Percentiles rank a stretch among this genome's conserved stretches.
phyloP scores from a whole-genome alignment of 2,797 vertebrate genomes.

The Philypnodon macrostomus region DNA sequence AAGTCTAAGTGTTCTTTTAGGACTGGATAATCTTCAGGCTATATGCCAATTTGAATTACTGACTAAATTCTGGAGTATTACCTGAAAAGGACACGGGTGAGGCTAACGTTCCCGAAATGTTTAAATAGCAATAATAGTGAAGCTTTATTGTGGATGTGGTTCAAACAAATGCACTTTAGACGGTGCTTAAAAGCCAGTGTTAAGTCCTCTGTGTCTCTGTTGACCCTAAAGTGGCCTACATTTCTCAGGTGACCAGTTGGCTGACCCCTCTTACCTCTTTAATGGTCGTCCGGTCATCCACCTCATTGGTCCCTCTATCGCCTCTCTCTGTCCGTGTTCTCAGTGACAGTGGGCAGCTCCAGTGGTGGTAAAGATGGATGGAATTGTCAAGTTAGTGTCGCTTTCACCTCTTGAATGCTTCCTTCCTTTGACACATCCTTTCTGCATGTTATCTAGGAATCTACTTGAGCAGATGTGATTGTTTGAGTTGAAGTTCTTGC shows the following conservation, averaged over 20 bases:
- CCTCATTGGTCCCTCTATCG: slow-evolving; percentile 6
- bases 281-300: no score
- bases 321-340: slow-evolving; percentile 22
- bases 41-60: no score
- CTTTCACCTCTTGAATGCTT: slow-evolving; percentile 29
- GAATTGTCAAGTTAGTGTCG: slow-evolving; percentile 40
- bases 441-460: slow-evolving; percentile 49
- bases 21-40: no score
- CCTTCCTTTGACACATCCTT: slow-evolving; percentile 26
- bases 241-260: slow-evolving; percentile 16
- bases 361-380: slow-evolving; percentile 43
- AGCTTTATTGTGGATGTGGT: no score
- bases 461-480: slow-evolving; percentile 54
- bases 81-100: no score
- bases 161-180: background rate
- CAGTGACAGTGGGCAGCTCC: slow-evolving; percentile 36
- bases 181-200: slow-evolving; percentile 1
- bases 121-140: no score
- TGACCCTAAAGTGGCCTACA: background rate
- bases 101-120: no score
- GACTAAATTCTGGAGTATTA: no score
- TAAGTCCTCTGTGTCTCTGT: background rate
- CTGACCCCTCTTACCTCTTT: slow-evolving; percentile 7
- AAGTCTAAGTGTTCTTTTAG: no score
- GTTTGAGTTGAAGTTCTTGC: slow-evolving; percentile 59